These are phyloP conservation scores for Aleadryas rufinucha DNA, from an alignment of 2,113 vertebrate species.

Conservation along the genomic window DNA sequence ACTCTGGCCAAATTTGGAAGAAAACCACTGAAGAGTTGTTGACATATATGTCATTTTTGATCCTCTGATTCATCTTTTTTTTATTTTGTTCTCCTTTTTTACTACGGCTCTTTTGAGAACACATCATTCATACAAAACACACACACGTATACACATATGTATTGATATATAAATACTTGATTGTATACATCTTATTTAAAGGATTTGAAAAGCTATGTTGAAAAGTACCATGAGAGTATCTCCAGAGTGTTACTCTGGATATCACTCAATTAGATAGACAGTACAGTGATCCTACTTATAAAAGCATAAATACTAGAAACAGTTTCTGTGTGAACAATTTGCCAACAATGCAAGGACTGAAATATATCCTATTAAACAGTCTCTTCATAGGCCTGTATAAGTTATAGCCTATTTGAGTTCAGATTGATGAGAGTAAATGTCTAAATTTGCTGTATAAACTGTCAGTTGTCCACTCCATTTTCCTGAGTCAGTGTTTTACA, in stretches of 20 bases:
- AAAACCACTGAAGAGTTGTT: not conserved
- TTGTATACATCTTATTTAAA: not conserved
- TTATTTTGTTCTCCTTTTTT: not conserved
- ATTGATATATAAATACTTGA: not conserved
- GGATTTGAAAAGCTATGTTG: not conserved
- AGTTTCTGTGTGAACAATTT: not conserved
- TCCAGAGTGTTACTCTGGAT: not conserved
- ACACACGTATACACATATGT: accelerated
- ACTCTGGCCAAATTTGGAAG: not conserved
- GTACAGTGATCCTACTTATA: not conserved
- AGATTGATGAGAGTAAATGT: not conserved
- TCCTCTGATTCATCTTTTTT: not conserved
- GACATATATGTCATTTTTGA: not conserved
- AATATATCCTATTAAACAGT: not conserved
- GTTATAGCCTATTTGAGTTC: not conserved
- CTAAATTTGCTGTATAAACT: not conserved
- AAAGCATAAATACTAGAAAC: not conserved
- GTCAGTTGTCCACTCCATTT: not conserved
- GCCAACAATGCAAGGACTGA: not conserved
- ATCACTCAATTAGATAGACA: not conserved
- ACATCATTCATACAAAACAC: not conserved
- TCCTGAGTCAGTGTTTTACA: not conserved
- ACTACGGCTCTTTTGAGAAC: not conserved
- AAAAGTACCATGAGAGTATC: not conserved
- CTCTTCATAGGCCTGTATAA: not conserved